A percentile compares a stretch with the other conserved stretches of the same genome.
Evolutionary conservation across 2,113 vertebrate species (phyloP).

Genomic region (Xenotilapia leptura): DNA sequence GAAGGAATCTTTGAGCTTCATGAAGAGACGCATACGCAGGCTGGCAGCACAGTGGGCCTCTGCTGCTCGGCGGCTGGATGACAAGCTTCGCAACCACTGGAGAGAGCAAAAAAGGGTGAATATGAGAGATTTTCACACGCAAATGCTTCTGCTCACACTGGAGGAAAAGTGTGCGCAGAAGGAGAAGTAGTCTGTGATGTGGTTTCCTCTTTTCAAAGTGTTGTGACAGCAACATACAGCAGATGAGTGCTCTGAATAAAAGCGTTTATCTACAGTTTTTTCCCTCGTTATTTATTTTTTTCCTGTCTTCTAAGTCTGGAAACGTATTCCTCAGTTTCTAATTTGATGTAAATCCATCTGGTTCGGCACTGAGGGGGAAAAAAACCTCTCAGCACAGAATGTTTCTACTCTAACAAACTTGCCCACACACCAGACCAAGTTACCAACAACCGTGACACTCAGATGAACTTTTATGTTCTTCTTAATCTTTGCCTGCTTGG

Average conservation of each 20-base stretch:
- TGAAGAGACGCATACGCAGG: constrained; percentile 88
- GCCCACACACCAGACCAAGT: neutral
- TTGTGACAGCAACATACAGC: neutral
- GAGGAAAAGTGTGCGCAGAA: neutral
- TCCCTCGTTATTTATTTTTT: neutral
- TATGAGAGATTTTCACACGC: neutral
- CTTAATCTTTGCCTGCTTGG: neutral
- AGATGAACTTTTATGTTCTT: neutral
- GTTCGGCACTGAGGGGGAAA: neutral
- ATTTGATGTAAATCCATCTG: constrained; percentile 11
- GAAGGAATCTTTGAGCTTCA: constrained; percentile 95
- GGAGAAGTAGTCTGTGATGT: neutral
- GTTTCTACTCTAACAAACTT: constrained; percentile 1
- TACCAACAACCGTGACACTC: constrained; percentile 23
- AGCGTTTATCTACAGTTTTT: neutral
- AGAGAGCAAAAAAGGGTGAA: constrained; percentile 82
- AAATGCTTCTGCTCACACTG: neutral
- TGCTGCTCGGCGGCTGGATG: constrained; percentile 77
- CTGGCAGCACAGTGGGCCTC: constrained; percentile 83
- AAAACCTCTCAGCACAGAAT: neutral
- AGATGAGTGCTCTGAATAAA: neutral
- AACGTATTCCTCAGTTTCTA: neutral
- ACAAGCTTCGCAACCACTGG: constrained; percentile 67
- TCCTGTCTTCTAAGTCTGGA: neutral
- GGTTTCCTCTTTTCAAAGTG: constrained; percentile 7